Base-by-base conservation (phyloP, 2,797 vertebrate genomes). In the Pyrrhura leucotis region DNA sequence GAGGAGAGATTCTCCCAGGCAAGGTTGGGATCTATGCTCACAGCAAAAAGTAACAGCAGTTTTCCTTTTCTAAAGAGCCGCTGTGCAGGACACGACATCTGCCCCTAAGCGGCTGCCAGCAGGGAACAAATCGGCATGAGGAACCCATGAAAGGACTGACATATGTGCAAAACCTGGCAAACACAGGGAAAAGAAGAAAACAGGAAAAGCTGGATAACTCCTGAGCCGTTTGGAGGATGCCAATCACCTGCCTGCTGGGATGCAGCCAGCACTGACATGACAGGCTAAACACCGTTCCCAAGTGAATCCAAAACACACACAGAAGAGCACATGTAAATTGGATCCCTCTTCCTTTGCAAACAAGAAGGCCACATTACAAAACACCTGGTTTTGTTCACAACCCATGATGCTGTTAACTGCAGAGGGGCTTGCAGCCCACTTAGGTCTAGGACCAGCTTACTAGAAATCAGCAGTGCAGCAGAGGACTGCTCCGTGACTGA, bases 141-240 rank as follows among this genome's bases (percentile, higher is more conserved):
- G 31, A 61, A 54, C 89, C 47, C 56, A 91, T 75, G 73, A 97
- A 92, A 93, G 81, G 74, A 33, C 35, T 4, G 45, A 81, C 67
- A 35, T 12, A 88, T 69, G 58, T 35, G 35, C 48, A 96, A 87
- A 90, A 62, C 35, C 91, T 83, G 75, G 58, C 75, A 51, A 95
- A 63, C 82, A 91, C 56, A 93, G 3, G 45, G 67, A 12, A 53
- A 77, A 74, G 85, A 31, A 48, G 65, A 77, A 95, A 96, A 94
- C 16, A 90, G 80, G 89, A 88, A 86, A 89, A 66, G 59, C 19
- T 78, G 95, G 62, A 45, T 28, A 78, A 95, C 68, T 87, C 48
- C 62, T n/a, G 37, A 88, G 47, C 2, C 0, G 26, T 90, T 77
- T 78, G 72, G 89, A 10, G 69, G 54, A 89, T 62, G 29, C 56